These are phyloP conservation scores for Xylota segnis DNA, from an alignment of 2,888 invertebrate genomes.

Conservation along the genomic window DNA sequence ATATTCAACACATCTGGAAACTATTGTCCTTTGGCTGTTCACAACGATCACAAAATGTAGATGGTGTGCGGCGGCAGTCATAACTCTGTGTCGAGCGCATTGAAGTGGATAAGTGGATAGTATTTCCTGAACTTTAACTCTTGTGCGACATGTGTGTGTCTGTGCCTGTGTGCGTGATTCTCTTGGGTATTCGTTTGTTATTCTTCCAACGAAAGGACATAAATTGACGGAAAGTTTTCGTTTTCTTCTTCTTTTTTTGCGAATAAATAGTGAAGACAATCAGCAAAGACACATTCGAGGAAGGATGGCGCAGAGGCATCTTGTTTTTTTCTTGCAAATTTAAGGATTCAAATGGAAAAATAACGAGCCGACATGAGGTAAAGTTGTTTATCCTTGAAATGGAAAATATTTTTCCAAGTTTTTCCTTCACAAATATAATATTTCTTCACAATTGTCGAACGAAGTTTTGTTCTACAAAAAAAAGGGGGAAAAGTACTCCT, in stretches of 20 bases:
- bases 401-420: conserved; percentile 14
- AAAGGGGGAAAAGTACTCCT: not conserved
- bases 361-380: not conserved
- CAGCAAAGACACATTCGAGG: not conserved
- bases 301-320: not conserved
- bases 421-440: not conserved
- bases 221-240: conserved; percentile 22
- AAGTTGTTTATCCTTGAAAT: conserved; percentile 12
- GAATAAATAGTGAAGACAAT: not conserved
- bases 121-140: conserved; percentile 34
- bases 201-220: not conserved
- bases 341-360: not conserved
- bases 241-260: not conserved
- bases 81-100: conserved; percentile 35
- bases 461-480: not conserved
- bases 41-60: conserved; percentile 1
- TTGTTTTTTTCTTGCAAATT: not conserved
- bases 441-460: not conserved
- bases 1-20: conserved; percentile 10
- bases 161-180: no score
- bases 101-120: conserved; percentile 37
- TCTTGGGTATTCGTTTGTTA: conserved; percentile 11
- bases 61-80: conserved; percentile 13
- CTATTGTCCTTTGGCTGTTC: conserved; percentile 20
- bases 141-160: not conserved